Evolutionary conservation across 2,797 vertebrate genomes (phyloP).

Genomic region (Gymnocypris eckloni): DNA sequence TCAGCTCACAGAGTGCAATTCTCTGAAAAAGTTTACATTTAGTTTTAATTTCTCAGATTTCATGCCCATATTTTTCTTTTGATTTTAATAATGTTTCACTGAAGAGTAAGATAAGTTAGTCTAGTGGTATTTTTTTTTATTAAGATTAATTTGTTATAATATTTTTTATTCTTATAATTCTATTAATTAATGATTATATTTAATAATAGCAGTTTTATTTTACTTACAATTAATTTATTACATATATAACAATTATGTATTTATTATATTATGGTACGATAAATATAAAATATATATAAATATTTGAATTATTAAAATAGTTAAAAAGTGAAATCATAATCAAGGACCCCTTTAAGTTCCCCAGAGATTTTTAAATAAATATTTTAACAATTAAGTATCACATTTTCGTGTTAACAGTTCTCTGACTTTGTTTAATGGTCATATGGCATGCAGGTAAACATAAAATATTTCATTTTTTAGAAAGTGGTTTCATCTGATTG

Average conservation of each 20-base stretch:
- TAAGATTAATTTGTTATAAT: not conserved
- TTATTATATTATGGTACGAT: no score
- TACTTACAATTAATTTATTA: no score
- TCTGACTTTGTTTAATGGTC: no score
- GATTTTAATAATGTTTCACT: not conserved
- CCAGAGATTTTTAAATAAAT: no score
- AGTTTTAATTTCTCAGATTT: constrained; percentile 18
- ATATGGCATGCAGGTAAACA: no score
- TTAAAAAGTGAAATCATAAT: no score
- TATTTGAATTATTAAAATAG: not conserved
- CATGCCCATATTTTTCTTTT: not conserved
- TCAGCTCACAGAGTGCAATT: constrained; percentile 88
- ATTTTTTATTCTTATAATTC: not conserved
- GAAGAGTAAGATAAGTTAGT: not conserved
- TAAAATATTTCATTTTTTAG: no score
- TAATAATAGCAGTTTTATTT: not conserved
- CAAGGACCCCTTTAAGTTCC: no score
- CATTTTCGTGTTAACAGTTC: no score
- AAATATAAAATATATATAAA: not conserved
- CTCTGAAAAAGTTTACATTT: constrained; percentile 78
- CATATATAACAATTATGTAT: no score
- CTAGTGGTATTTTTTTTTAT: not conserved
- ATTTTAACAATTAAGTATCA: no score
- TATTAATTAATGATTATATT: not conserved
- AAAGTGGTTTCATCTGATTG: no score